Evolutionary conservation across 2,888 invertebrate species (phyloP).

Genomic region (Rosalia funebris): DNA sequence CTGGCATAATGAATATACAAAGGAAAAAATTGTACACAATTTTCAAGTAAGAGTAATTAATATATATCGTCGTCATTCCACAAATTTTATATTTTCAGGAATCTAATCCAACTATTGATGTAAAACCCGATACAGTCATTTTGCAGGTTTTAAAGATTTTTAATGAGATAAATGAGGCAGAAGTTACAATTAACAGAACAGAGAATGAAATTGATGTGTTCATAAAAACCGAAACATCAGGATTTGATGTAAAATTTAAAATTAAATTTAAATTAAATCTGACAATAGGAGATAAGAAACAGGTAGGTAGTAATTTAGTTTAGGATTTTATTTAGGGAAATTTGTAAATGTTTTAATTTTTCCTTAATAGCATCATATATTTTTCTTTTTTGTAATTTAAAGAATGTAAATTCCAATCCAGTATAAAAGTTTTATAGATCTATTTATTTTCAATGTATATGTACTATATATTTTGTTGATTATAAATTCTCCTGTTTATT

Average conservation of each 20-base stretch:
- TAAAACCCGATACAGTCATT: constrained; percentile 44
- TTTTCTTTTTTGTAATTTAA: too few species aligned
- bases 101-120: constrained; percentile 54
- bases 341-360: too few species aligned
- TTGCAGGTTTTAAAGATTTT: constrained; percentile 35
- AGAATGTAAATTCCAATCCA: too few species aligned
- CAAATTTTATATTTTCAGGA: constrained; percentile 46
- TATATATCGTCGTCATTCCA: constrained; percentile 13
- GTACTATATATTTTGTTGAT: too few species aligned
- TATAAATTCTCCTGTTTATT: too few species aligned
- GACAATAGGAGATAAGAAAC: constrained; percentile 31
- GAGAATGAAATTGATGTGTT: constrained; percentile 35
- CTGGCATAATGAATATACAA: constrained; percentile 52
- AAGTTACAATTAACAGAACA: constrained; percentile 28
- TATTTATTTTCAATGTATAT: too few species aligned
- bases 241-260: constrained; percentile 26
- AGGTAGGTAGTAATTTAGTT: constrained; percentile 35
- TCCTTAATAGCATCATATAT: too few species aligned
- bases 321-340: too few species aligned
- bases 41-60: constrained; percentile 48
- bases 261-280: constrained; percentile 48
- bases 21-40: constrained; percentile 42
- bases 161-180: constrained; percentile 31
- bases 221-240: constrained; percentile 29
- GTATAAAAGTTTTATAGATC: too few species aligned